These are phyloP conservation scores for Tragelaphus strepsiceros DNA, from an alignment of 2,113 vertebrate species.

Conservation along the genomic window DNA sequence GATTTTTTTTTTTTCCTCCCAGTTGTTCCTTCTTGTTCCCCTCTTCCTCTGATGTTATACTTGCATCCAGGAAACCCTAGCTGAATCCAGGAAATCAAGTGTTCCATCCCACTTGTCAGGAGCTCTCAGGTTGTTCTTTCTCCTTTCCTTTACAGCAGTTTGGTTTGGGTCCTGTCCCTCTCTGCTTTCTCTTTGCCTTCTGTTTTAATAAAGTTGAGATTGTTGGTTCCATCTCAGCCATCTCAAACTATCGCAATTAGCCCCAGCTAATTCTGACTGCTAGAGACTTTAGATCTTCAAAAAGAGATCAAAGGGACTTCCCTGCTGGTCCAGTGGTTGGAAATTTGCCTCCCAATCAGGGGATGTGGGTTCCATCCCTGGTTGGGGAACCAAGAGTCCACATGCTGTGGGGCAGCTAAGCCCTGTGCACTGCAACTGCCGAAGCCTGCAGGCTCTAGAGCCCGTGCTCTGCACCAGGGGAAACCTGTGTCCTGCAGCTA, in stretches of 20 bases:
- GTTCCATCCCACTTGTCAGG: not conserved
- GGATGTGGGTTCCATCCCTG: not conserved
- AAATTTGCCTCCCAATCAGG: not conserved
- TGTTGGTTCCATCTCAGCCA: not conserved
- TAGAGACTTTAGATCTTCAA: not conserved
- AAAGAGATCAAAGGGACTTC: not conserved
- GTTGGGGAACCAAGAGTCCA: not conserved
- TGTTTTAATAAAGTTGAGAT: not conserved
- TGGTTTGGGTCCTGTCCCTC: not conserved
- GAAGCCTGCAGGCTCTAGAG: not conserved
- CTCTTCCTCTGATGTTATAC: not conserved
- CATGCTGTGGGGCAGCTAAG: not conserved
- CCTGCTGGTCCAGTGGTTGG: not conserved
- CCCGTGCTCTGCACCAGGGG: not conserved
- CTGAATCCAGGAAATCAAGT: not conserved
- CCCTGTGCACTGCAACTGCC: rapidly evolving
- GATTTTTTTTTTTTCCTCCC: not conserved
- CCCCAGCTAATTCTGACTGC: not conserved
- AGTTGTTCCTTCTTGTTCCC: not conserved
- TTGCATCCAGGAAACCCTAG: not conserved
- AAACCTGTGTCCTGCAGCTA: not conserved
- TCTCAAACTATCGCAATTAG: not conserved
- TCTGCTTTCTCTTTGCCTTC: not conserved
- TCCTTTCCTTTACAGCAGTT: not conserved
- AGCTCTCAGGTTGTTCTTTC: not conserved